Evolutionary conservation across 2,113 vertebrate genomes (phyloP).

Genomic region (Oryzias woworae): DNA sequence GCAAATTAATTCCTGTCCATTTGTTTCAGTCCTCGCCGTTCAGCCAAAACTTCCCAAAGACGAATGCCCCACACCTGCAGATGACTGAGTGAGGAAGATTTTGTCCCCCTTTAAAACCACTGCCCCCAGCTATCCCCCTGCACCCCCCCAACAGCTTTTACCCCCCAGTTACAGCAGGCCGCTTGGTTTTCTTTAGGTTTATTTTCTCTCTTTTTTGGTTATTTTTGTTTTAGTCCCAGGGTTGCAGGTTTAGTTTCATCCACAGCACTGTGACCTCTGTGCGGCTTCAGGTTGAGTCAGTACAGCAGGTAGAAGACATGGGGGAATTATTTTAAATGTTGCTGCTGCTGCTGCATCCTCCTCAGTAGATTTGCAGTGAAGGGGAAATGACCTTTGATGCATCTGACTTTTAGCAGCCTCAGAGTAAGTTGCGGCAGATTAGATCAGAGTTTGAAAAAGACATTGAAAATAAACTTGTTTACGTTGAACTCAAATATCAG

Average conservation of each 20-base stretch:
- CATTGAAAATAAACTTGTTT: conserved; percentile 27
- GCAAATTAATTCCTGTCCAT: conserved; percentile 42
- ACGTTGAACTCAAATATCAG: neutral
- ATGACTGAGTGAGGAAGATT: conserved; percentile 61
- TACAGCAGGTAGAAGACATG: neutral
- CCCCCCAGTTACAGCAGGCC: conserved; percentile 26
- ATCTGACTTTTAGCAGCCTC: conserved; percentile 42
- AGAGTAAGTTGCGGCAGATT: neutral
- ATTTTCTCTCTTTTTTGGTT: conserved; percentile 9
- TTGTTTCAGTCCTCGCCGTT: conserved; percentile 79
- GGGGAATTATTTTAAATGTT: conserved; percentile 38
- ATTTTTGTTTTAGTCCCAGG: conserved; percentile 17
- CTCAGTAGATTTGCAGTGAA: neutral
- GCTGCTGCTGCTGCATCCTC: conserved; percentile 9
- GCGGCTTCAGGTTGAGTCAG: conserved; percentile 22
- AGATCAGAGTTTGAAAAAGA: conserved; percentile 1
- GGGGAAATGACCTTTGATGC: conserved; percentile 16
- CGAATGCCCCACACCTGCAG: conserved; percentile 70
- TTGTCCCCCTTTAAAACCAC: conserved; percentile 1
- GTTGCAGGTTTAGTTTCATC: conserved; percentile 8
- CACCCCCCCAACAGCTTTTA: conserved; percentile 42
- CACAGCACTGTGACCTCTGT: conserved; percentile 15
- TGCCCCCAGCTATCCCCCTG: conserved; percentile 26
- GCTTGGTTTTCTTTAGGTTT: neutral
- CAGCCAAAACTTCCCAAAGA: conserved; percentile 71